Percentiles rank a stretch among this genome's conserved stretches.
These are phyloP conservation scores for Luidia sarsii DNA, from an alignment of 53 echinoderm and acorn worm species.

Conservation along the genomic window DNA sequence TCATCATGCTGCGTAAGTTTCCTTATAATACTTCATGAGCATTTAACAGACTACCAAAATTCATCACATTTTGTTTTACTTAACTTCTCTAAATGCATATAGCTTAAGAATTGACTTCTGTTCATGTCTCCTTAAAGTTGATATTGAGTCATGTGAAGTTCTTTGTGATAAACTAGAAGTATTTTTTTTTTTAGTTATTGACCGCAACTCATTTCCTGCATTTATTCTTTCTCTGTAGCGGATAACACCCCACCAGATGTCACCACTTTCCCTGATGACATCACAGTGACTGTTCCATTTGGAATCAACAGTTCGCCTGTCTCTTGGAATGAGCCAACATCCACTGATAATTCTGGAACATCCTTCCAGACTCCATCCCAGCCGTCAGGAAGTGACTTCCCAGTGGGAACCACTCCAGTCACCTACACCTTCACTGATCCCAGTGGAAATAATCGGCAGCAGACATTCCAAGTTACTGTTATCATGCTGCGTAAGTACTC, in stretches of 20 bases:
- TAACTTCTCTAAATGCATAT: too few species aligned
- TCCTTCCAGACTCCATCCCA: constrained; percentile 5
- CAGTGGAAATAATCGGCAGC: constrained; percentile 20
- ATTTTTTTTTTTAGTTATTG: too few species aligned
- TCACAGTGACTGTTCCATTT: constrained; percentile 39
- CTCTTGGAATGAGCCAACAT: constrained; percentile 41
- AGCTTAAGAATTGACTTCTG: background rate
- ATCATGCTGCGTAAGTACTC: background rate
- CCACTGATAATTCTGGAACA: constrained; percentile 68
- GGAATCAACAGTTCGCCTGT: constrained; percentile 19
- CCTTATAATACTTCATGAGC: too few species aligned
- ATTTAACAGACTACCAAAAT: too few species aligned
- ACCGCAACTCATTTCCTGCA: too few species aligned
- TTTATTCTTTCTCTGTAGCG: too few species aligned
- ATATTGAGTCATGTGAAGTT: too few species aligned
- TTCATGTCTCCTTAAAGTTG: background rate
- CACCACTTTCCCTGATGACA: constrained; percentile 29
- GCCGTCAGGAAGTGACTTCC: constrained; percentile 32
- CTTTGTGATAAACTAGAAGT: too few species aligned
- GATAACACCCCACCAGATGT: constrained; percentile 26
- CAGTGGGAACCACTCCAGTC: constrained; percentile 9
- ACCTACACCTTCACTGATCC: constrained; percentile 35
- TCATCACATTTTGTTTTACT: too few species aligned
- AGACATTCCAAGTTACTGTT: constrained; percentile 14
- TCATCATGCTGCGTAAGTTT: constrained; percentile 32